These are phyloP conservation scores for Drosophila ficusphila DNA, from an alignment of 1,140 invertebrate species.

Conservation along the genomic window DNA sequence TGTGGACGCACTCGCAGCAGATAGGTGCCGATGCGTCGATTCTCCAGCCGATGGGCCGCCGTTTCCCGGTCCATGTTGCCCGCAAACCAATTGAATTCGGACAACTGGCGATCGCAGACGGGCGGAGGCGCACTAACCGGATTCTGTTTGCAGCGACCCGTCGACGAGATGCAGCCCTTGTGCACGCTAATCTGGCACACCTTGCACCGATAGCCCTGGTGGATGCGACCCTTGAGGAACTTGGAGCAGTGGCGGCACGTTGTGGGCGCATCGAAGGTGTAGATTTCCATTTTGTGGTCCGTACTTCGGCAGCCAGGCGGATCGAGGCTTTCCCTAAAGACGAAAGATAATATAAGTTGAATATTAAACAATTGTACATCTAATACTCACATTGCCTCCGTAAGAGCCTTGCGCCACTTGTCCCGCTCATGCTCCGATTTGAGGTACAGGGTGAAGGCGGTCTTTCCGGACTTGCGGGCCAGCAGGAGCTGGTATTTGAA, in stretches of 20 bases:
- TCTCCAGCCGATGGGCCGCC: conserved; percentile 91
- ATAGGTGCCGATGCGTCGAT: conserved; percentile 94
- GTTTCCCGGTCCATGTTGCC: conserved; percentile 94
- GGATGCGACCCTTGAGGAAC: conserved; percentile 94
- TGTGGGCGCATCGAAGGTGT: conserved; percentile 93
- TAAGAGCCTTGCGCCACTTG: conserved; percentile 96
- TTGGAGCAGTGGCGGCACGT: conserved; percentile 93
- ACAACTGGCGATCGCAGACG: conserved; percentile 81
- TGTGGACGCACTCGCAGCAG: conserved; percentile 92
- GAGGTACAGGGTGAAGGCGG: conserved; percentile 95
- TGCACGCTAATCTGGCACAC: conserved; percentile 90
- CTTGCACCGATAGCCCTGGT: conserved; percentile 90
- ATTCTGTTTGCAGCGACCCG: conserved; percentile 88
- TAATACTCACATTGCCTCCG: conserved; percentile 93
- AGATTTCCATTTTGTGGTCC: conserved; percentile 94
- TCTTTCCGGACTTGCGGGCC: conserved; percentile 91
- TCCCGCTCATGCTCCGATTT: conserved; percentile 94
- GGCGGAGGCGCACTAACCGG: conserved; percentile 85
- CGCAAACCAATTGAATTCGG: conserved; percentile 86
- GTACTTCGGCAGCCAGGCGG: conserved; percentile 91
- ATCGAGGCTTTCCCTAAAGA: conserved; percentile 92
- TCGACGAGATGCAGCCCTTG: conserved; percentile 90
- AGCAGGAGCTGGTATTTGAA: conserved; percentile 94
- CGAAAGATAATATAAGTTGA: not conserved
- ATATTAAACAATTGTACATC: not conserved